phyloP scores from a whole-genome alignment of 2,888 invertebrate species.

The Drosophila glabriapex region DNA sequence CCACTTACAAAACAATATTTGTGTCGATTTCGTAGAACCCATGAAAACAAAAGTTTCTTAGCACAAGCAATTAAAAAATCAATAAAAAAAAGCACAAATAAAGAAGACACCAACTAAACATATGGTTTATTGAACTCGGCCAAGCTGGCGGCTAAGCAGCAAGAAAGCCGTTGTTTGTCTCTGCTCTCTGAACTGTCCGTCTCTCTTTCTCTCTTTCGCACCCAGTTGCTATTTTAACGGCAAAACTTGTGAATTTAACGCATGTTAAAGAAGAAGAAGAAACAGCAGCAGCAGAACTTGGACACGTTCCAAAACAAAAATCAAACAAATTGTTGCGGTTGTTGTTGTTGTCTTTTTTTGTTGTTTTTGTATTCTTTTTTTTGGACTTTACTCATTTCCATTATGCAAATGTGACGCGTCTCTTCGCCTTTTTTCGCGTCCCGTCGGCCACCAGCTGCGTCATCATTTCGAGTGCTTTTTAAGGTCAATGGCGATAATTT shows the following conservation, averaged over 20 bases:
- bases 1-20: conserved; percentile 33
- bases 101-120: conserved; percentile 16
- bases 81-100: conserved; percentile 1
- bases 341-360: conserved; percentile 9
- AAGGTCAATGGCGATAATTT: conserved; percentile 55
- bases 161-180: conserved; percentile 40
- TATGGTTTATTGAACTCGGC: conserved; percentile 62
- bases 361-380: conserved; percentile 3
- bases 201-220: conserved; percentile 11
- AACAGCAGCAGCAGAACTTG: conserved; percentile 37
- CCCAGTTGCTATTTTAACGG: conserved; percentile 32
- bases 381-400: conserved; percentile 63
- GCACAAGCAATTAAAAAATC: conserved; percentile 19
- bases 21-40: conserved; percentile 24
- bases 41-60: conserved; percentile 41
- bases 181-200: neutral
- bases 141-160: conserved; percentile 49
- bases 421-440: conserved; percentile 16
- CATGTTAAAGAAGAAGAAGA: conserved; percentile 13
- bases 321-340: neutral
- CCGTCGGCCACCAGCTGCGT: conserved; percentile 27
- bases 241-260: conserved; percentile 63
- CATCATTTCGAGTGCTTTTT: conserved; percentile 33
- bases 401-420: conserved; percentile 67
- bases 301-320: conserved; percentile 50